phyloP scores from a whole-genome alignment of 2,113 vertebrate genomes.

The Plestiodon gilberti region DNA sequence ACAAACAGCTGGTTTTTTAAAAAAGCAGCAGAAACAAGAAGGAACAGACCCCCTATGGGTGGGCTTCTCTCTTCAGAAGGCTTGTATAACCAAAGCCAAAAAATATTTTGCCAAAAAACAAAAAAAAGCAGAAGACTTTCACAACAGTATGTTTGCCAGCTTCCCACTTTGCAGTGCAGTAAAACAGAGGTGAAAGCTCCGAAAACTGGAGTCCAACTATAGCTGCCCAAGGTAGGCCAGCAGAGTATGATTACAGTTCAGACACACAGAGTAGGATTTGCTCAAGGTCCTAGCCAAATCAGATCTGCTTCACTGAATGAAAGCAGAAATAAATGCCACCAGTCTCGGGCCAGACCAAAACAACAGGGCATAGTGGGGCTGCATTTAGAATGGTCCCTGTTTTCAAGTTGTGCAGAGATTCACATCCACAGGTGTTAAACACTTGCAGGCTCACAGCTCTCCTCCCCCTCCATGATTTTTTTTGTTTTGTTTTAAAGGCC shows the following conservation, averaged over 20 bases:
- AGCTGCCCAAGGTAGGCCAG: fast-evolving
- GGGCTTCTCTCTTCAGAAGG: constrained; percentile 43
- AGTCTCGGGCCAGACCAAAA: neutral
- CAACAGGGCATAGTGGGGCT: neutral
- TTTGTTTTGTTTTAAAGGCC: neutral
- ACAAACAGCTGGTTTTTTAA: constrained; percentile 58
- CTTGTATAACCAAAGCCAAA: constrained; percentile 43
- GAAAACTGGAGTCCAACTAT: fast-evolving
- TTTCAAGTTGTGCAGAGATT: neutral
- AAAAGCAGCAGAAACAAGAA: constrained; percentile 58
- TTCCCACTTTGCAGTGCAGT: neutral
- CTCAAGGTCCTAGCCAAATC: fast-evolving
- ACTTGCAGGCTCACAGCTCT: neutral
- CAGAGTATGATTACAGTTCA: fast-evolving
- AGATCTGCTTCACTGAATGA: neutral
- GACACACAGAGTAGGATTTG: neutral
- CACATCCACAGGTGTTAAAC: neutral
- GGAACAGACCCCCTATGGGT: constrained; percentile 45
- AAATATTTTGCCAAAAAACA: constrained; percentile 3
- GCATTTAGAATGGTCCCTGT: fast-evolving
- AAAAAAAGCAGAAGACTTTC: neutral
- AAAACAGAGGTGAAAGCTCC: constrained; percentile 27
- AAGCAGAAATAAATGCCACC: fast-evolving
- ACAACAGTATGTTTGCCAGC: neutral
- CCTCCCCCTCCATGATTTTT: fast-evolving